These are phyloP conservation scores for Ypsolopha sequella DNA, from an alignment of 2,888 invertebrate species.

Conservation along the genomic window DNA sequence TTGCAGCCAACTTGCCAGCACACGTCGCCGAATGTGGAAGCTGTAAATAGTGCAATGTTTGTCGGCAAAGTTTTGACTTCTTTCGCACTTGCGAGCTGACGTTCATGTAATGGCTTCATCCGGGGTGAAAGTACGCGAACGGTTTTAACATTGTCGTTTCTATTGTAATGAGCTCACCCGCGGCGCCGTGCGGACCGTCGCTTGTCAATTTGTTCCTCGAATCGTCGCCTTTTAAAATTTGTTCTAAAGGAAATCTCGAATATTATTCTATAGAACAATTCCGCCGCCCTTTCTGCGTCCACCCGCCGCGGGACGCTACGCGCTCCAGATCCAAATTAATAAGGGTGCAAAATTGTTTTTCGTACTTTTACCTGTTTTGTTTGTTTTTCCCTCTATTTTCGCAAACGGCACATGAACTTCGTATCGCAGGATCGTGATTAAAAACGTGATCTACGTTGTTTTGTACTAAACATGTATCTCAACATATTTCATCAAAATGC, in stretches of 20 bases:
- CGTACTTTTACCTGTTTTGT: conserved; percentile 27
- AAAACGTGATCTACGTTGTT: conserved; percentile 1
- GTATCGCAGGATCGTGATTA: conserved; percentile 1
- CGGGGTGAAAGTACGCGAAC: conserved; percentile 22
- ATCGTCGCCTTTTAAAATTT: conserved; percentile 60
- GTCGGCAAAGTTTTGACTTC: conserved; percentile 59
- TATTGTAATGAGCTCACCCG: conserved; percentile 28
- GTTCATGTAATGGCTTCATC: conserved; percentile 46
- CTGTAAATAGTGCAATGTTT: conserved; percentile 60
- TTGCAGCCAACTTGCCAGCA: conserved; percentile 57
- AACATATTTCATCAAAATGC: not conserved
- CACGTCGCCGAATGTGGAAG: conserved; percentile 55
- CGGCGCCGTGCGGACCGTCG: conserved; percentile 24
- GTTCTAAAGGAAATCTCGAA: conserved; percentile 45
- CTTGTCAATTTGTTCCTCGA: conserved; percentile 33
- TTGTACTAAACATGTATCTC: not conserved
- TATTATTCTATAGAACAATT: conserved; percentile 39
- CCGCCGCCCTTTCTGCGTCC: conserved; percentile 6
- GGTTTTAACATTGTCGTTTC: conserved; percentile 11
- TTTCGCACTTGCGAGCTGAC: conserved; percentile 53
- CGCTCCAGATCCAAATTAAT: conserved; percentile 9
- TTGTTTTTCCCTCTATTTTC: conserved; percentile 44
- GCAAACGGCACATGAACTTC: conserved; percentile 20
- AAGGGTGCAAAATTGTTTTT: conserved; percentile 28
- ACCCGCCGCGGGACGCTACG: conserved; percentile 5